Evolutionary conservation across 2,113 vertebrate species (phyloP).

Genomic region (Nibea coibor): DNA sequence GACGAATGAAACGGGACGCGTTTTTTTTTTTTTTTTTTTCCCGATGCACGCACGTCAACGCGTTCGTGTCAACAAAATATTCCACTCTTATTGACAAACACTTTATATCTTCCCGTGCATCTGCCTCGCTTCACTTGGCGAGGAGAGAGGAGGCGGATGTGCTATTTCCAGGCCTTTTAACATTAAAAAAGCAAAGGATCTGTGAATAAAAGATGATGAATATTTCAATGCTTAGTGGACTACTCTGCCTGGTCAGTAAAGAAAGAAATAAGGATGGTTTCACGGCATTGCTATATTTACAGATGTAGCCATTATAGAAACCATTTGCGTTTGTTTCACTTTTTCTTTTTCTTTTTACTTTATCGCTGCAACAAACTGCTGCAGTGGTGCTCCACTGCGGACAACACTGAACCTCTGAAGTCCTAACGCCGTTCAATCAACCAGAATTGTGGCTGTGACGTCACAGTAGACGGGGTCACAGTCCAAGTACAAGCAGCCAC

Average conservation of each 20-base stretch:
- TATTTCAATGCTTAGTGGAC: conserved; percentile 65
- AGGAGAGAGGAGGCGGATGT: background rate
- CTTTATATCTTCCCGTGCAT: conserved; percentile 27
- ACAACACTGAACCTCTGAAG: background rate
- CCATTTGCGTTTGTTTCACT: background rate
- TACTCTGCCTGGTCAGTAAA: conserved; percentile 59
- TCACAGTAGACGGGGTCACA: background rate
- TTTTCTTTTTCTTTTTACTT: background rate
- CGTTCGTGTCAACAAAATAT: conserved; percentile 35
- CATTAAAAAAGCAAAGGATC: conserved; percentile 60
- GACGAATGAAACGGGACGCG: conserved; percentile 23
- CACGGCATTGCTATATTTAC: conserved; percentile 35
- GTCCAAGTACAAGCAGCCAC: no score
- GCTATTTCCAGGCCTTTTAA: conserved; percentile 70
- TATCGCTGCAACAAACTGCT: conserved; percentile 8
- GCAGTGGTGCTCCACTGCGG: conserved; percentile 1
- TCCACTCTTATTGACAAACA: conserved; percentile 21
- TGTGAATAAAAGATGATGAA: conserved; percentile 55
- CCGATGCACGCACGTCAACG: conserved; percentile 25
- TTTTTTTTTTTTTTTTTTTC: background rate
- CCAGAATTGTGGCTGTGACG: background rate
- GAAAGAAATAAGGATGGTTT: conserved; percentile 36
- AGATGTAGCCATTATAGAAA: conserved; percentile 30
- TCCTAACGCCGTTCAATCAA: background rate
- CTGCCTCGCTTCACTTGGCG: conserved; percentile 32